These are phyloP conservation scores for Arenaria interpres DNA, from an alignment of 2,113 vertebrate genomes.

Conservation along the genomic window DNA sequence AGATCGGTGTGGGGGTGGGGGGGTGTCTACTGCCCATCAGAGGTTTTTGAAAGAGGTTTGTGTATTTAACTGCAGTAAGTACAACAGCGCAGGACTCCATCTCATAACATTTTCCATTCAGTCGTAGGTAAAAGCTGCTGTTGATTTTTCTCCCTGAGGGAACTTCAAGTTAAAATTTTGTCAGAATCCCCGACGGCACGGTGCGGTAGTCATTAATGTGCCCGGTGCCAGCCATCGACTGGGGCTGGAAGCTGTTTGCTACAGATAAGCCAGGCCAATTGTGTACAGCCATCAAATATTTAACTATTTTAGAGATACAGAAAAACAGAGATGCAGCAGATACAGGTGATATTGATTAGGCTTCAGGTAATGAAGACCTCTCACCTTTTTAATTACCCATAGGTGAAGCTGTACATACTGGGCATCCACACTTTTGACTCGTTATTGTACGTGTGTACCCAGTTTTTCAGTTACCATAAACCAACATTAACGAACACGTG, in stretches of 20 bases:
- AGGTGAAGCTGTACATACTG: background rate
- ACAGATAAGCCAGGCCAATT: slow-evolving; percentile 69
- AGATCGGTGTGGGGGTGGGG: background rate
- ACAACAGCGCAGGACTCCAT: background rate
- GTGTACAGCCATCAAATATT: slow-evolving; percentile 59
- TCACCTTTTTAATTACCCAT: background rate
- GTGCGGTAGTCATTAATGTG: slow-evolving; percentile 14
- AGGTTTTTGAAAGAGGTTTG: background rate
- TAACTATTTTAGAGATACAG: slow-evolving; percentile 14
- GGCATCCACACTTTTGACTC: background rate
- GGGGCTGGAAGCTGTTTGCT: slow-evolving; percentile 39
- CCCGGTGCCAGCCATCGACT: slow-evolving; percentile 4
- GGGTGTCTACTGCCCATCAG: background rate
- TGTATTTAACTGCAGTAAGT: slow-evolving; percentile 6
- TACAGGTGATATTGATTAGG: background rate
- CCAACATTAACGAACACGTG: background rate
- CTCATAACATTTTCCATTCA: background rate
- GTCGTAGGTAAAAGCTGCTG: slow-evolving; percentile 24
- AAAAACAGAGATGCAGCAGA: background rate
- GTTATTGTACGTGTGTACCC: background rate
- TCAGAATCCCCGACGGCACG: background rate
- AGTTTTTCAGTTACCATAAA: background rate
- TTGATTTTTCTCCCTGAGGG: slow-evolving; percentile 35
- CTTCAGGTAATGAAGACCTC: background rate
- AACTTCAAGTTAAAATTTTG: background rate